Evolutionary conservation across 2,888 invertebrate genomes (phyloP).

Genomic region (Podabrus alpinus): DNA sequence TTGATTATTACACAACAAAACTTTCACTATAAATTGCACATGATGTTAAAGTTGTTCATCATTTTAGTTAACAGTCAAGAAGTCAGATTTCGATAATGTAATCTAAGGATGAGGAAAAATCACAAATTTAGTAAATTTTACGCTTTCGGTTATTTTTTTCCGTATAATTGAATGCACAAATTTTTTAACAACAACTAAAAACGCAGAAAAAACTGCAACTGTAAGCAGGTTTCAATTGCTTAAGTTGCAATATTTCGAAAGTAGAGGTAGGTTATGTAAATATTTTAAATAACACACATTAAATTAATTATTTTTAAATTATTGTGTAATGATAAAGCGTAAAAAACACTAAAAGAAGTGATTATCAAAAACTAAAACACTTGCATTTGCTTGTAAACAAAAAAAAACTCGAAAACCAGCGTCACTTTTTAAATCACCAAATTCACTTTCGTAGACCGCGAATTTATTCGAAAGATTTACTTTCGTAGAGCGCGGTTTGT

Average conservation of each 20-base stretch:
- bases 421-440: conserved; percentile 6
- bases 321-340: neutral
- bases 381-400: neutral
- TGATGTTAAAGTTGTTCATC: conserved; percentile 14
- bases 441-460: conserved; percentile 20
- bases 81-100: neutral
- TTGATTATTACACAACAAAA: conserved; percentile 31
- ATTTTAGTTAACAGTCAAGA: neutral
- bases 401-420: neutral
- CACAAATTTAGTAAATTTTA: neutral
- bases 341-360: neutral
- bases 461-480: neutral
- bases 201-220: neutral
- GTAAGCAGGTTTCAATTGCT: neutral
- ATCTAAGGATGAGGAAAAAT: neutral
- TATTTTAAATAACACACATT: neutral
- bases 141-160: neutral
- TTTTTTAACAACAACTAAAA: neutral
- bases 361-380: neutral
- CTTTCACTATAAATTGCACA: conserved; percentile 34
- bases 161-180: neutral
- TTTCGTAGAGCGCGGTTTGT: conserved; percentile 21
- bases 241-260: conserved; percentile 16
- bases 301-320: neutral
- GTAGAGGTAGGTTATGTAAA: conserved; percentile 26